phyloP scores from a whole-genome alignment of 2,888 invertebrate species.

The Lasioglossum malachurum region DNA sequence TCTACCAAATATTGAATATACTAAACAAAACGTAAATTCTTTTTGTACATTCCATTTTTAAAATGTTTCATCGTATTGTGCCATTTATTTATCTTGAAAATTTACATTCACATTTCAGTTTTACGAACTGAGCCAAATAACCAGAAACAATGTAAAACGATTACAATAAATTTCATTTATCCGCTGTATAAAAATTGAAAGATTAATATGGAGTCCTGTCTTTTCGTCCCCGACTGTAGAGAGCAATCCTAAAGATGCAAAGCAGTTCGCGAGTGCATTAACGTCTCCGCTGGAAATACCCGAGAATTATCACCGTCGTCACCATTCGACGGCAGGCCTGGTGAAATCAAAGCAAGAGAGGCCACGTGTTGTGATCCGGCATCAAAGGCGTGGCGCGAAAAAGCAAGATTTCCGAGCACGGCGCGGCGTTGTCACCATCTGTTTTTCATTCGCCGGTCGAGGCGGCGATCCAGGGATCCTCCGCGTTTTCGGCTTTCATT shows the following conservation, averaged over 20 bases:
- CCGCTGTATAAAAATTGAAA: too few relatives aligned
- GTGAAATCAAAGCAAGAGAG: slow-evolving; percentile 18
- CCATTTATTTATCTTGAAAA: too few relatives aligned
- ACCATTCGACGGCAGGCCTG: background rate
- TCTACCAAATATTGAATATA: too few relatives aligned
- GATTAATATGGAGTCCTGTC: too few relatives aligned
- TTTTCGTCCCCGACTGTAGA: background rate
- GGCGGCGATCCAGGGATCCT: slow-evolving; percentile 57
- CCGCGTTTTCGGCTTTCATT: slow-evolving; percentile 64
- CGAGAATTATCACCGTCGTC: background rate
- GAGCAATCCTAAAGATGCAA: background rate
- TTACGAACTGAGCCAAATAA: background rate
- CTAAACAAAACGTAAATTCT: too few relatives aligned
- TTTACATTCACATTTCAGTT: too few relatives aligned
- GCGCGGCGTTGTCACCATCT: slow-evolving; percentile 61
- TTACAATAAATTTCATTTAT: too few relatives aligned
- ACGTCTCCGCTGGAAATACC: background rate
- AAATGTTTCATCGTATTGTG: too few relatives aligned
- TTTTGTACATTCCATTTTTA: too few relatives aligned
- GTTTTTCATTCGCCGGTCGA: slow-evolving; percentile 67
- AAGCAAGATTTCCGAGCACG: slow-evolving; percentile 48
- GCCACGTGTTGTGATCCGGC: slow-evolving; percentile 23
- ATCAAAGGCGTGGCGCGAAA: slow-evolving; percentile 68
- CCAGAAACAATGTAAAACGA: background rate
- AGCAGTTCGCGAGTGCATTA: background rate